These are phyloP conservation scores for Sylvilagus floridanus DNA, from an alignment of 2,797 vertebrate genomes.

Conservation along the genomic window DNA sequence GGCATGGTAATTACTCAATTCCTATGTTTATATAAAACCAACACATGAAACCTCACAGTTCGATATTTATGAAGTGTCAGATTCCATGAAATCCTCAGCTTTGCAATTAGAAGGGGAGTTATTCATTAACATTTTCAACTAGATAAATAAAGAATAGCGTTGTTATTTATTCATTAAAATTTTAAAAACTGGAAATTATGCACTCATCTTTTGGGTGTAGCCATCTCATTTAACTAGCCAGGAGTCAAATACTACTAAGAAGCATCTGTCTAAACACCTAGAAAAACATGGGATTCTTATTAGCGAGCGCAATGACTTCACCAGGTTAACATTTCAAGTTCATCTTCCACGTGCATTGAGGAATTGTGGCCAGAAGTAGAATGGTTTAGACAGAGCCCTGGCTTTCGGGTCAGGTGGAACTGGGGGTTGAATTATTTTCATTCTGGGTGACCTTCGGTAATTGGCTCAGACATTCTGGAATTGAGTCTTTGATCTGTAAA, in stretches of 20 bases:
- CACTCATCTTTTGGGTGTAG: constrained; percentile 78
- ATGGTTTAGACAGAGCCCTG: not conserved
- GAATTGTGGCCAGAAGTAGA: not conserved
- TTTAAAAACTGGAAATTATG: constrained; percentile 71
- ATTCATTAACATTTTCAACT: constrained; percentile 89
- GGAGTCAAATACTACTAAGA: constrained; percentile 52
- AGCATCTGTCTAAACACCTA: not conserved
- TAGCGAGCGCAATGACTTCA: not conserved
- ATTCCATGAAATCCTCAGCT: constrained; percentile 88
- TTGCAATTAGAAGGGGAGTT: constrained; percentile 88
- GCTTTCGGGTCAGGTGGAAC: not conserved
- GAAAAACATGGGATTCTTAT: not conserved
- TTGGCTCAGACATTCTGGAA: not conserved
- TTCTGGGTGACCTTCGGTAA: not conserved
- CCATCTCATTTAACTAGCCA: constrained; percentile 65
- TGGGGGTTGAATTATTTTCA: not conserved
- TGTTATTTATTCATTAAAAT: constrained; percentile 90
- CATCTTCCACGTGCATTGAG: not conserved
- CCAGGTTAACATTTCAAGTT: not conserved
- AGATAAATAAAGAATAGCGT: constrained; percentile 90
- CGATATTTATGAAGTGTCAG: constrained; percentile 88
- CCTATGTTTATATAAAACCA: constrained; percentile 88
- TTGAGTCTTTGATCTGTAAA: not conserved
- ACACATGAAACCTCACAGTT: constrained; percentile 87
- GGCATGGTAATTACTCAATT: constrained; percentile 89